Percentiles rank a stretch among this genome's conserved stretches.
Conservation (phyloP, 2,888 invertebrate genomes). For the Daptonema setosum region DNA sequence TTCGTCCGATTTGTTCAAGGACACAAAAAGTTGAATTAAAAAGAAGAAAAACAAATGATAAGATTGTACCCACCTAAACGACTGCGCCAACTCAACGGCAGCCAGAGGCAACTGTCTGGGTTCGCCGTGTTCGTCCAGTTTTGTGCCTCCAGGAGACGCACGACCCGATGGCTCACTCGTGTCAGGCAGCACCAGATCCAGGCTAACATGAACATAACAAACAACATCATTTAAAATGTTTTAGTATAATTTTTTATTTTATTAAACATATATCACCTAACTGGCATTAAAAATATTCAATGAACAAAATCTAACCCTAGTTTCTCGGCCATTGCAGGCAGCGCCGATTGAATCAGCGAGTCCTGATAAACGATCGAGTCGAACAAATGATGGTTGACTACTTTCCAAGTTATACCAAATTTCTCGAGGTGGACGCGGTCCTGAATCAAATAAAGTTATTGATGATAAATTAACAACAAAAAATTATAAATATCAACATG, state of each 20-base stretch:
- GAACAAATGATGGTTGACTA: slow-evolving; percentile 45
- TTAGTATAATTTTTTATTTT: background rate
- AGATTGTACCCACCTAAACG: slow-evolving; percentile 1
- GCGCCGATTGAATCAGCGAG: slow-evolving; percentile 37
- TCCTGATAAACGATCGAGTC: slow-evolving; percentile 38
- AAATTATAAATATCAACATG: background rate
- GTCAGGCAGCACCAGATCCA: background rate
- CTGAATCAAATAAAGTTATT: slow-evolving; percentile 19
- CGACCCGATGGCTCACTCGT: too few relatives aligned
- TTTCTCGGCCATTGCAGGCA: slow-evolving; percentile 37
- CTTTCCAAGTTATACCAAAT: slow-evolving; percentile 45
- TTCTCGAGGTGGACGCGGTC: slow-evolving; percentile 40
- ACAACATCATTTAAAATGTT: background rate
- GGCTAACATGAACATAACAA: background rate
- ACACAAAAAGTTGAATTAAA: too few relatives aligned
- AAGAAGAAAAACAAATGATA: too few relatives aligned
- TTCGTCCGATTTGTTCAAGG: too few relatives aligned
- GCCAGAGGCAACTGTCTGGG: slow-evolving; percentile 1
- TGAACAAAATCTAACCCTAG: slow-evolving; percentile 27
- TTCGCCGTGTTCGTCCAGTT: too few relatives aligned
- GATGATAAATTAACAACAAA: slow-evolving; percentile 1
- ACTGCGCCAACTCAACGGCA: slow-evolving; percentile 4
- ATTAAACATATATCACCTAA: too few relatives aligned
- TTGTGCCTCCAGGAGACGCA: too few relatives aligned
- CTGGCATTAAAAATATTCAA: too few relatives aligned